phyloP scores from a whole-genome alignment of 2,113 vertebrate species.

The Hypocryptadius cinnamomeus region DNA sequence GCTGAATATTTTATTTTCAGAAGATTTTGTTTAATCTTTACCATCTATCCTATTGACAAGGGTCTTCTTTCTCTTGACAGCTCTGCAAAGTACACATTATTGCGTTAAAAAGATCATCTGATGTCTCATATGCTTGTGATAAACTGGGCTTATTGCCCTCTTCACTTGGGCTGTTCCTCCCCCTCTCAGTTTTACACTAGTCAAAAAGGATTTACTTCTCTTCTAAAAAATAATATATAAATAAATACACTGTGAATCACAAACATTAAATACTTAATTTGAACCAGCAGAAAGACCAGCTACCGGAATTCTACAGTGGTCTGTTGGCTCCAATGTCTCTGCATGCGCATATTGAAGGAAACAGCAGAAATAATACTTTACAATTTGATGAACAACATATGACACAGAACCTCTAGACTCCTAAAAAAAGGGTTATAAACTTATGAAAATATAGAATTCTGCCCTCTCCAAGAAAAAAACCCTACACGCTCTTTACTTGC shows the following conservation, averaged over 20 bases:
- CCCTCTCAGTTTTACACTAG: not conserved
- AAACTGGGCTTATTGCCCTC: not conserved
- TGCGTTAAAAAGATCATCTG: not conserved
- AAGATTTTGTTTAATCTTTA: not conserved
- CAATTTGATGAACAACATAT: conserved; percentile 60
- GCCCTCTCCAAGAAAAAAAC: not conserved
- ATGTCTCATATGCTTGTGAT: not conserved
- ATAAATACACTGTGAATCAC: conserved; percentile 13
- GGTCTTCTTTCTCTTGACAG: not conserved
- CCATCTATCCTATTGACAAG: not conserved
- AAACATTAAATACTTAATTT: conserved; percentile 45
- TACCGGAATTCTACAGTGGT: conserved; percentile 9
- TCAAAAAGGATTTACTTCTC: conserved; percentile 19
- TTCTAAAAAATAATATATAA: conserved; percentile 33
- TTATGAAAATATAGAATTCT: conserved; percentile 7
- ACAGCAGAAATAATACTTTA: conserved; percentile 57
- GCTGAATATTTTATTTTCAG: not conserved
- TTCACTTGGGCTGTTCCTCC: not conserved
- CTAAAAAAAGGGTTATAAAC: not conserved
- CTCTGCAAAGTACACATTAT: not conserved
- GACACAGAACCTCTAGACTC: not conserved
- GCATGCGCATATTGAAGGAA: conserved; percentile 8
- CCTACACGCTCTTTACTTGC: not conserved
- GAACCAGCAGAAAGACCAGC: conserved; percentile 23
- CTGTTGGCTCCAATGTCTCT: conserved; percentile 32